Evolutionary conservation across 2,113 vertebrate genomes (phyloP).

Genomic region (Gallinago paraguaiae): DNA sequence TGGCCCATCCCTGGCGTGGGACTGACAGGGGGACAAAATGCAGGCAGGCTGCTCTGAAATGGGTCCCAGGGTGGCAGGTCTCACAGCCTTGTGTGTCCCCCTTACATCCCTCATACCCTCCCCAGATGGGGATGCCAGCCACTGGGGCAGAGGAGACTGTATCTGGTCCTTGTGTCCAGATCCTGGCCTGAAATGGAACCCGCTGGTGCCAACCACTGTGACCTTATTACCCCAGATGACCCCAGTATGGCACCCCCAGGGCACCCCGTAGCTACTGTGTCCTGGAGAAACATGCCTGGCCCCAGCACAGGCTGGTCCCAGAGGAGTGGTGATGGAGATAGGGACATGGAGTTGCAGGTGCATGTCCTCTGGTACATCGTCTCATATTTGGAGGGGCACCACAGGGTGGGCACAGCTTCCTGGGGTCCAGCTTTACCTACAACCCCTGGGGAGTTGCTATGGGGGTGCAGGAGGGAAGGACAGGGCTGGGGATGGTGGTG

Average conservation of each 20-base stretch:
- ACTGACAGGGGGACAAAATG: neutral
- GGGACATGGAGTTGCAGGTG: neutral
- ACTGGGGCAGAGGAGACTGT: neutral
- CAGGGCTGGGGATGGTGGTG: neutral
- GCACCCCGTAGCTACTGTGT: neutral
- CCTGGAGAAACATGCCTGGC: neutral
- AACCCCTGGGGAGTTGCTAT: neutral
- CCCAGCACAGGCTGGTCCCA: neutral
- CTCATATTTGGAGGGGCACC: neutral
- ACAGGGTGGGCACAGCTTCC: accelerated
- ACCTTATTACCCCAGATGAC: neutral
- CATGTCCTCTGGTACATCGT: accelerated
- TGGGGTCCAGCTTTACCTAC: neutral
- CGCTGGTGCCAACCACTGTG: accelerated
- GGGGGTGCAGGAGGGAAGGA: neutral
- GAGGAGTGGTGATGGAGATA: neutral
- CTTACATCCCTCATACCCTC: neutral
- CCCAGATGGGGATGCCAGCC: neutral
- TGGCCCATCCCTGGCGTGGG: neutral
- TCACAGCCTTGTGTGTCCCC: neutral
- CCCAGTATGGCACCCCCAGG: neutral
- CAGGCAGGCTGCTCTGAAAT: neutral
- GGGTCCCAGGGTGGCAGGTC: accelerated
- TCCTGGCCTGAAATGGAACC: neutral
- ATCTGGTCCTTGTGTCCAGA: neutral